These are phyloP conservation scores for Rhea americana DNA, from an alignment of 2,113 vertebrate species.

Conservation along the genomic window DNA sequence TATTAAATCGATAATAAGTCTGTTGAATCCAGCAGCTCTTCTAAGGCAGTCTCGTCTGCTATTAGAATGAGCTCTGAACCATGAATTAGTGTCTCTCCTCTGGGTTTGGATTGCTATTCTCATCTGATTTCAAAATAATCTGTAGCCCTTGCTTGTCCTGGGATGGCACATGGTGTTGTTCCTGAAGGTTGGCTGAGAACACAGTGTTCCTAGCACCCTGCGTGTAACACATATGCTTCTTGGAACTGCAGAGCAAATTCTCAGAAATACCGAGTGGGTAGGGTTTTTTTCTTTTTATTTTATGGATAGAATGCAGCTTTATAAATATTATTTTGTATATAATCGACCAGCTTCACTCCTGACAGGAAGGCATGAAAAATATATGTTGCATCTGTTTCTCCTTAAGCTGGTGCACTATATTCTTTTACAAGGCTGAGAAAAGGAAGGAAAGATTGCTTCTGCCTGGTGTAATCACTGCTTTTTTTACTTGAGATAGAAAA, in stretches of 20 bases:
- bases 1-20: not conserved
- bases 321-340: not conserved
- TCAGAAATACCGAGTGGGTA: not conserved
- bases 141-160: not conserved
- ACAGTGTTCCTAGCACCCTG: fast-evolving
- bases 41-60: not conserved
- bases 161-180: not conserved
- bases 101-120: not conserved
- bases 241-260: not conserved
- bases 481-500: not conserved
- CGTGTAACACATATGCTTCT: fast-evolving
- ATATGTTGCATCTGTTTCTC: not conserved
- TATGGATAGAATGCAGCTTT: not conserved
- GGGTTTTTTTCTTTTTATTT: not conserved
- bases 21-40: not conserved
- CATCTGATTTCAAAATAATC: not conserved
- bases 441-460: not conserved
- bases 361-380: not conserved
- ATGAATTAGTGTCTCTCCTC: not conserved
- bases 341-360: not conserved
- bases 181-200: not conserved
- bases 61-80: not conserved
- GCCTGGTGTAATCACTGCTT: not conserved
- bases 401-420: fast-evolving
- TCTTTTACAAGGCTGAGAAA: not conserved